Percentiles rank a stretch among this genome's conserved stretches.
These are phyloP conservation scores for Picus viridis DNA, from an alignment of 2,797 vertebrate species.

Conservation along the genomic window DNA sequence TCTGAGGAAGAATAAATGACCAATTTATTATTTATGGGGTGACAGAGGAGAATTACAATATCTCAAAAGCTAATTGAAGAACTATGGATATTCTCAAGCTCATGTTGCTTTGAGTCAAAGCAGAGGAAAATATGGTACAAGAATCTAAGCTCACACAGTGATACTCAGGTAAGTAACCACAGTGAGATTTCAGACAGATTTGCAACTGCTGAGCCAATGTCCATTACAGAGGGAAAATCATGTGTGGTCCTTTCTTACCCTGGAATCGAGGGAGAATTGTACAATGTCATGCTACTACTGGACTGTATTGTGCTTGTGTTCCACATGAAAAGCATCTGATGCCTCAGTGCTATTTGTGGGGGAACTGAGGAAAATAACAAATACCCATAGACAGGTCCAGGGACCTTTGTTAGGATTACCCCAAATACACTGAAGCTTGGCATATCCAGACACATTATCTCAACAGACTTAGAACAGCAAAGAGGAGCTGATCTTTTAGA, in stretches of 20 bases:
- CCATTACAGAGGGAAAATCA: neutral
- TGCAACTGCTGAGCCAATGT: neutral
- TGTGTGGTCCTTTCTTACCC: neutral
- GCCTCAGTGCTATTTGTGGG: neutral
- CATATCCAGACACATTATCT: neutral
- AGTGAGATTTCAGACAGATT: neutral
- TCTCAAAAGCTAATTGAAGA: neutral
- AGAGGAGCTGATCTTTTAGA: neutral
- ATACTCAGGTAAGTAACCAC: neutral
- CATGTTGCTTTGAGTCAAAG: neutral
- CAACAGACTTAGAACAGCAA: neutral
- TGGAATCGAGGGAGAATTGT: neutral
- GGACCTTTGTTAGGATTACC: neutral
- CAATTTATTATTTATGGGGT: conserved; percentile 37
- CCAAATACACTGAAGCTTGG: neutral
- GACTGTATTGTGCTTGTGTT: neutral
- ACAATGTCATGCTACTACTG: neutral
- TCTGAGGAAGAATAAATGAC: conserved; percentile 27
- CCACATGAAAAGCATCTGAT: neutral
- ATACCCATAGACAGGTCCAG: neutral
- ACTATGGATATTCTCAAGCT: neutral
- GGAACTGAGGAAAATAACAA: neutral
- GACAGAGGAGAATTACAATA: neutral
- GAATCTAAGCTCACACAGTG: neutral
- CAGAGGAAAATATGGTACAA: neutral